A percentile compares a stretch with the other conserved stretches of the same genome.
These are phyloP conservation scores for Proctacanthus coquilletti DNA, from an alignment of 1,140 invertebrate species.

Conservation along the genomic window DNA sequence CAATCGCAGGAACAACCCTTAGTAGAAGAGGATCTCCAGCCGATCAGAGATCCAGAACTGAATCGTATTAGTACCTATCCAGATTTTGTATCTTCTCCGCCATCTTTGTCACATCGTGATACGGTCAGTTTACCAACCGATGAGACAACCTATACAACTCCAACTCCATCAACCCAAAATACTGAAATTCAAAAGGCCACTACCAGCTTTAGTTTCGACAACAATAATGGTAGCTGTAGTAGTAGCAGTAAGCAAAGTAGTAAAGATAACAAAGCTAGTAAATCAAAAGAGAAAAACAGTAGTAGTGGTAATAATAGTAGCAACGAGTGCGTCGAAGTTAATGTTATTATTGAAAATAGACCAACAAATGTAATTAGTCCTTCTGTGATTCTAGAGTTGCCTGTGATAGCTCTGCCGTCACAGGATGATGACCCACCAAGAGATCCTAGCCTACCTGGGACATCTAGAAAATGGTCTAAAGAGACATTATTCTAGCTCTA, in stretches of 20 bases:
- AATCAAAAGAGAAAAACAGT: too few species aligned
- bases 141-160: too few species aligned
- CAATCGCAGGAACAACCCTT: not conserved
- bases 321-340: conserved; percentile 5
- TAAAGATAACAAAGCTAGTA: not conserved
- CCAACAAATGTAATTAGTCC: conserved; percentile 10
- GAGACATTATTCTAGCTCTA: conserved; percentile 31
- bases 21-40: not conserved
- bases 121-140: too few species aligned
- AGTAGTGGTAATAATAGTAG: conserved; percentile 3
- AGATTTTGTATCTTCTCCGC: too few species aligned
- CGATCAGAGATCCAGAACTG: too few species aligned
- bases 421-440: conserved; percentile 9
- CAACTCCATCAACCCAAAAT: not conserved
- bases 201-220: conserved; percentile 4
- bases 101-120: too few species aligned
- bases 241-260: not conserved
- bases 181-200: not conserved
- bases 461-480: conserved; percentile 28
- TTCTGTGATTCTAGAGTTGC: conserved; percentile 26
- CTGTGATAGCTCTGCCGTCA: conserved; percentile 21
- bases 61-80: too few species aligned
- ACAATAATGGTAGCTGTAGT: not conserved
- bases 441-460: conserved; percentile 27
- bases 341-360: conserved; percentile 5